Conservation (phyloP, 1,140 invertebrate genomes). For the Ips typographus region DNA sequence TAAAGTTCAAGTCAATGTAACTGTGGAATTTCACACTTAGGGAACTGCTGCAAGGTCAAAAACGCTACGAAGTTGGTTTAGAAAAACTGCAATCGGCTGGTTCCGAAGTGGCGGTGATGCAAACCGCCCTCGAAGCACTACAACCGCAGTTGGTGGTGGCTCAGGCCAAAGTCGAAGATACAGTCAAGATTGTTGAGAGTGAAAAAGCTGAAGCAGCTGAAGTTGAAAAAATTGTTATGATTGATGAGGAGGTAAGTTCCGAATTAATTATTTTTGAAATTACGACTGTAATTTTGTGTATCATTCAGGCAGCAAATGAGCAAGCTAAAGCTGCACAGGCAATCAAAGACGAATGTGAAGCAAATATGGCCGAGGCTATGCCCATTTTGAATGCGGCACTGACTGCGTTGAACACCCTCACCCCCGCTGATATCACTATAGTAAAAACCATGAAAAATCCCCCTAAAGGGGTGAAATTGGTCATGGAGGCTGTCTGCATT, state of each 20-base stretch:
- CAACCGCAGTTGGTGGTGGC: constrained; percentile 88
- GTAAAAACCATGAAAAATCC: constrained; percentile 99
- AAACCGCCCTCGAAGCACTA: constrained; percentile 78
- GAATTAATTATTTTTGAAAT: neutral
- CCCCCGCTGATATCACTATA: constrained; percentile 87
- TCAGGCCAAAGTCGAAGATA: constrained; percentile 79
- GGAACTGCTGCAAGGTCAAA: constrained; percentile 64
- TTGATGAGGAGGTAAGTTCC: constrained; percentile 26
- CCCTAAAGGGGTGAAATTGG: constrained; percentile 87
- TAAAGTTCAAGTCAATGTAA: neutral
- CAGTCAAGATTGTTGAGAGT: constrained; percentile 75
- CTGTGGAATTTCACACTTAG: constrained; percentile 48
- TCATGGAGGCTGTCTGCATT: constrained; percentile 96
- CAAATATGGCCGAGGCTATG: constrained; percentile 88
- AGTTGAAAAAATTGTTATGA: constrained; percentile 66
- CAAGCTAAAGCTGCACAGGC: constrained; percentile 75
- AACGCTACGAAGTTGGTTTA: constrained; percentile 83
- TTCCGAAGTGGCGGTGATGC: constrained; percentile 81
- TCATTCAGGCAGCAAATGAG: constrained; percentile 57
- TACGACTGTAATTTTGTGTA: neutral
- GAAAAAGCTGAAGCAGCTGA: constrained; percentile 84
- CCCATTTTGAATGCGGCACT: constrained; percentile 90
- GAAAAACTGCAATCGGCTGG: constrained; percentile 83
- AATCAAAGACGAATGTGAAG: constrained; percentile 95
- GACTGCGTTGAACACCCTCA: constrained; percentile 87